Evolutionary conservation across 2,888 invertebrate genomes (phyloP).

Genomic region (Nymphalis c-album): DNA sequence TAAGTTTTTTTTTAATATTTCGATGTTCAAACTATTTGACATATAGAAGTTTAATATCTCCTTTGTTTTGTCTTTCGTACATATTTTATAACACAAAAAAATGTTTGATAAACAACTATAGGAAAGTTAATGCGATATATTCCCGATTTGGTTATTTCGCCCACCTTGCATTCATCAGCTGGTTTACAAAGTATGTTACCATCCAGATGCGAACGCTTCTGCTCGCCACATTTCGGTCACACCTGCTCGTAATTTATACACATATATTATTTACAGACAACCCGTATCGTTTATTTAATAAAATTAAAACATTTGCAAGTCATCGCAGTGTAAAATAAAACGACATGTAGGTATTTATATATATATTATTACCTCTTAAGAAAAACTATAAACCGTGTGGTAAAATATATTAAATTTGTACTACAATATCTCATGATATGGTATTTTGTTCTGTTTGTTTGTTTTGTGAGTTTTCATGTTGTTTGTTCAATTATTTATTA

Average conservation of each 20-base stretch:
- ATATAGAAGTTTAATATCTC: too few species aligned
- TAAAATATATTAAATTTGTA: background rate
- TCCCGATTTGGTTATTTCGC: slow-evolving; percentile 17
- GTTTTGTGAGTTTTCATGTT: too few species aligned
- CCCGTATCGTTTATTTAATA: background rate
- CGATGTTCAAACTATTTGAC: too few species aligned
- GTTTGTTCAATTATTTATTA: too few species aligned
- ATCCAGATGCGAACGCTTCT: slow-evolving; percentile 28
- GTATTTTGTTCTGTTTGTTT: background rate
- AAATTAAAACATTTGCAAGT: background rate
- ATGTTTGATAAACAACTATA: background rate
- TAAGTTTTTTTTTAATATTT: too few species aligned
- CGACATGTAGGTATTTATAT: too few species aligned
- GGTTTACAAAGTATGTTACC: slow-evolving; percentile 14
- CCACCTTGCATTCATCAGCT: slow-evolving; percentile 33
- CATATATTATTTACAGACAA: background rate
- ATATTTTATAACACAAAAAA: background rate
- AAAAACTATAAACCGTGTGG: background rate
- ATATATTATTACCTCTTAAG: background rate
- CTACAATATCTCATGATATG: background rate
- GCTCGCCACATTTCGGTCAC: slow-evolving; percentile 29
- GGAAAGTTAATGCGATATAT: slow-evolving; percentile 1
- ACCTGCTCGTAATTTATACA: slow-evolving; percentile 30
- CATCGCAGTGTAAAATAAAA: background rate
- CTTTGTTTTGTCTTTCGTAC: background rate